phyloP scores from a whole-genome alignment of 2,888 invertebrate species.

The Parelbella ahira region DNA sequence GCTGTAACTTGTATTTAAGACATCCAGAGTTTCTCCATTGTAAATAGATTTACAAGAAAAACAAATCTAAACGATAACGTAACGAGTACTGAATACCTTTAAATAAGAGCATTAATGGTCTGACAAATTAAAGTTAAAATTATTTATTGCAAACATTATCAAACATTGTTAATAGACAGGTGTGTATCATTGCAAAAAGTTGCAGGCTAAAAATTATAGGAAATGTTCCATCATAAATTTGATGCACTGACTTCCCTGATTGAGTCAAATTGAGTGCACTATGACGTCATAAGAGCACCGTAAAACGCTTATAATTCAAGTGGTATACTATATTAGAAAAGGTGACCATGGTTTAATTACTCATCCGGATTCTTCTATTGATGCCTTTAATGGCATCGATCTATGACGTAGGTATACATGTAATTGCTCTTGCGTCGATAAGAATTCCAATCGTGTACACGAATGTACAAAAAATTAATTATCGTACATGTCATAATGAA shows the following conservation, averaged over 20 bases:
- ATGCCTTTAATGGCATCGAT: slow-evolving; percentile 61
- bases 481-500: too few species aligned
- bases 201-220: slow-evolving; percentile 12
- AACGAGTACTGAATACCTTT: too few species aligned
- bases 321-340: slow-evolving; percentile 61
- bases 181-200: too few species aligned
- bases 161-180: too few species aligned
- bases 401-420: slow-evolving; percentile 57
- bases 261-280: slow-evolving; percentile 24
- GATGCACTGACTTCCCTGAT: slow-evolving; percentile 15
- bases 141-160: too few species aligned
- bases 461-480: too few species aligned
- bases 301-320: slow-evolving; percentile 27
- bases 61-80: too few species aligned
- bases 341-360: slow-evolving; percentile 67
- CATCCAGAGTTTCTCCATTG: too few species aligned
- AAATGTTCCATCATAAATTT: slow-evolving; percentile 18
- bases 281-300: slow-evolving; percentile 16
- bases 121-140: too few species aligned
- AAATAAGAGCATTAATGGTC: too few species aligned
- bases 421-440: slow-evolving; percentile 35
- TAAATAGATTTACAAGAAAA: too few species aligned
- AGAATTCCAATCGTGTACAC: slow-evolving; percentile 2
- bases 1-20: too few species aligned
- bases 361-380: slow-evolving; percentile 69